Conservation (phyloP, 2,888 invertebrate species). For the Caenorhabditis sp. region DNA sequence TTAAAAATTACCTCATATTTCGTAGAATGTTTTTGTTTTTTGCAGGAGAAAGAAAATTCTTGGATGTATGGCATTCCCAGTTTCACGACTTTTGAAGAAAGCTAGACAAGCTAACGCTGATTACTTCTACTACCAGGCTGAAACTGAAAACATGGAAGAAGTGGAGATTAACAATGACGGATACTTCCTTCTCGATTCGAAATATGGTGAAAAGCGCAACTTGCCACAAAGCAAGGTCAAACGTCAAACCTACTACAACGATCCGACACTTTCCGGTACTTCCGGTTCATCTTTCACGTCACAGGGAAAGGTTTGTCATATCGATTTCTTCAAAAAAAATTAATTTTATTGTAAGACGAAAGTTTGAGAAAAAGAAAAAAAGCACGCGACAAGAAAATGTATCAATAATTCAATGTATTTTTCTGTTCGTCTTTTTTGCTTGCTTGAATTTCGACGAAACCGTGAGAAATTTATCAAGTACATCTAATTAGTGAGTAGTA, state of each 20-base stretch:
- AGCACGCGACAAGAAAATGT: neutral
- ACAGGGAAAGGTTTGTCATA: conserved; percentile 22
- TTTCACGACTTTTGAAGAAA: conserved; percentile 46
- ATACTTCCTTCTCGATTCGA: conserved; percentile 56
- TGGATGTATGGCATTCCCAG: conserved; percentile 63
- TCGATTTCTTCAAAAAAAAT: conserved; percentile 3
- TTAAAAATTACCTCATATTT: neutral
- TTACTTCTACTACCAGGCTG: conserved; percentile 11
- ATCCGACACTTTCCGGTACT: conserved; percentile 45
- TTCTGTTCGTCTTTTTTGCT: neutral
- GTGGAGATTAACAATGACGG: conserved; percentile 58
- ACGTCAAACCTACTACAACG: conserved; percentile 56
- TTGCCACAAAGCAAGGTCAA: conserved; percentile 58
- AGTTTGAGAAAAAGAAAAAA: conserved; percentile 2
- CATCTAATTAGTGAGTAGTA: neutral
- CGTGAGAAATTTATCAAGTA: neutral
- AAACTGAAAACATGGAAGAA: conserved; percentile 20
- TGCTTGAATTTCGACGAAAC: too few species aligned
- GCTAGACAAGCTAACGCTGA: conserved; percentile 23
- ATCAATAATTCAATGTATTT: conserved; percentile 1
- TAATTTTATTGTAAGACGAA: too few species aligned
- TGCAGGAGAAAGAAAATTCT: conserved; percentile 47
- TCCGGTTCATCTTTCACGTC: conserved; percentile 32
- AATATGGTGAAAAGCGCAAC: conserved; percentile 47
- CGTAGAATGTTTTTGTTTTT: neutral